Evolutionary conservation across 1,140 invertebrate species (phyloP), one percentile per base, ranked within the genome.

Genomic region (Trichonephila clavipes): DNA sequence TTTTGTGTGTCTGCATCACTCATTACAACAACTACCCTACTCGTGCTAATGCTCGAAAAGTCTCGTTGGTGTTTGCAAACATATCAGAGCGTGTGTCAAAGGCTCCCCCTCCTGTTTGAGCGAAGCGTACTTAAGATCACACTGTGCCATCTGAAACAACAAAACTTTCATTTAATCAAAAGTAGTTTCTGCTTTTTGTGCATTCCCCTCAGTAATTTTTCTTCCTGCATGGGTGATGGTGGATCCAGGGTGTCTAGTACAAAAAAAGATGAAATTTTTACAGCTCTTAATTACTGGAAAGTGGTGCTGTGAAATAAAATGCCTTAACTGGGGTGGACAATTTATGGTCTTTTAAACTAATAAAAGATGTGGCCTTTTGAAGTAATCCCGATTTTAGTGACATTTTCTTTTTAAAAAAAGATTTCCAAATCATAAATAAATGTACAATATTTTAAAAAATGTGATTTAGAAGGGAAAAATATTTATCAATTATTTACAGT

Each of bases 151-250:
- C 86, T 93, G 72, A 88, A 88, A 40, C 82, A 51, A 51, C 85
- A 61, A 44, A 51, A 66, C 66, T 69, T 92, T 93, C 88, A 93
- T 93, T 93, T 93, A 93, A 93, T 93, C 92, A 93, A 93, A 92
- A 92, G 64, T 66, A 24, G 92, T 93, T 88, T 51, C 51, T 93
- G 92, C 92, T 93, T 93, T 88, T 66, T 72, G 59, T 88, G 92
- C 86, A 93, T 58, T 51, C 87, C 87, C 72, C 83, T 88, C 92
- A 58, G 24, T 81, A 83, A 58, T 44, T 51, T 51, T 93, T 83
- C 91, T 87, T 93, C 86, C 86, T 93, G 66, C 51, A 28, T 69
- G 62, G 83, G 69, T 77, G 64, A 44, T 24, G 21, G 59, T 86
- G 34, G 61, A 77, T 61, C 86, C 28, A 51, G 51, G 8, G 5